Conservation (phyloP, 2,113 vertebrate species). For the Prionailurus bengalensis region DNA sequence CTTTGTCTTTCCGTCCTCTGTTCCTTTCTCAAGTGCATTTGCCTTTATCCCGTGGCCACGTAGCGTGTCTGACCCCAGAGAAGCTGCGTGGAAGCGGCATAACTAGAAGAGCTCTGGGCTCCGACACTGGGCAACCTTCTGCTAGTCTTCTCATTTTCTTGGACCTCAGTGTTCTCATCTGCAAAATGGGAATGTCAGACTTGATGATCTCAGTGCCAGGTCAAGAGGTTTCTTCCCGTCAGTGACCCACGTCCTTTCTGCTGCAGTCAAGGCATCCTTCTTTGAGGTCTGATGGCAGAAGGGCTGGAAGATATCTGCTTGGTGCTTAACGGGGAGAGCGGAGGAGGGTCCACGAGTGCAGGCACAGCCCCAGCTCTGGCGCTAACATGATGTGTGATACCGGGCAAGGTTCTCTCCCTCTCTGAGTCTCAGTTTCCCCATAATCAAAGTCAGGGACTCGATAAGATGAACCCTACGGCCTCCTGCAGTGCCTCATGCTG, state of each 20-base stretch:
- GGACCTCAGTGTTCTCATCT: background rate
- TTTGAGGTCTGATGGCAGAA: background rate
- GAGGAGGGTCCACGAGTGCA: background rate
- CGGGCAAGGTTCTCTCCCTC: background rate
- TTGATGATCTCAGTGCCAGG: background rate
- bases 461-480: rapidly evolving
- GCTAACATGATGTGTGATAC: rapidly evolving
- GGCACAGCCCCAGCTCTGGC: rapidly evolving
- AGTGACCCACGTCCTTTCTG: no score
- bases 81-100: rapidly evolving
- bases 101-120: background rate
- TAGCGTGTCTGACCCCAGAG: background rate
- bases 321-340: rapidly evolving
- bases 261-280: background rate
- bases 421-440: background rate
- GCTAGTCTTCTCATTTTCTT: background rate
- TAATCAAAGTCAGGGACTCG: background rate
- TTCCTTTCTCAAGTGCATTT: background rate
- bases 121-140: rapidly evolving
- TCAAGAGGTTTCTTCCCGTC: background rate
- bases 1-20: background rate
- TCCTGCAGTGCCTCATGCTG: rapidly evolving
- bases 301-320: background rate
- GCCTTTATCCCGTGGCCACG: background rate
- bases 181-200: background rate